Conservation (phyloP, 23 tunicate genomes). For the Ascidia mentula region DNA sequence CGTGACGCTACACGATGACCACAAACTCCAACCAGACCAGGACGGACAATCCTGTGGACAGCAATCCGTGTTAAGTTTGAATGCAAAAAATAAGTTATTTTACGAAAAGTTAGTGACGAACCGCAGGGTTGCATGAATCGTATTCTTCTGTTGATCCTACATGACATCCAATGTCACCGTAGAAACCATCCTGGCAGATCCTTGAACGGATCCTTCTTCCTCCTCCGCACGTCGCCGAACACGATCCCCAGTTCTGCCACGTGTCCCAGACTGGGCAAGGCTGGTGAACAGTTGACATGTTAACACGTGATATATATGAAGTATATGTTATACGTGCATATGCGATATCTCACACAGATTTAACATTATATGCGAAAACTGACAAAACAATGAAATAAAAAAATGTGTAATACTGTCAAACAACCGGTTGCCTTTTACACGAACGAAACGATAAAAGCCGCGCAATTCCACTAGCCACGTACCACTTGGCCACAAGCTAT, state of each 20-base stretch:
- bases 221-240: conserved; percentile 63
- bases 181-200: conserved; percentile 37
- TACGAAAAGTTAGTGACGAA: too few relatives aligned
- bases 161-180: conserved; percentile 67
- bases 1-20: conserved; percentile 35
- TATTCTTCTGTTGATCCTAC: conserved; percentile 37
- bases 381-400: too few relatives aligned
- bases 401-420: too few relatives aligned
- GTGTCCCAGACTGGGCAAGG: conserved; percentile 50
- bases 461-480: too few relatives aligned
- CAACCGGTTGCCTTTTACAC: too few relatives aligned
- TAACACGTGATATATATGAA: too few relatives aligned
- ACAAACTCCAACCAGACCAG: conserved; percentile 43
- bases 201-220: conserved; percentile 35
- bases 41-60: conserved; percentile 45
- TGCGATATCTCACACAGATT: too few relatives aligned
- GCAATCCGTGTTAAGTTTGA: background rate
- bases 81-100: background rate
- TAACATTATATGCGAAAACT: too few relatives aligned
- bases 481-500: background rate
- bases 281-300: too few relatives aligned
- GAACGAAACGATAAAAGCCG: too few relatives aligned
- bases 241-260: conserved; percentile 37
- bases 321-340: too few relatives aligned
- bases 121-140: conserved; percentile 44